Evolutionary conservation across 2,113 vertebrate species (phyloP).

Genomic region (Fulica atra): DNA sequence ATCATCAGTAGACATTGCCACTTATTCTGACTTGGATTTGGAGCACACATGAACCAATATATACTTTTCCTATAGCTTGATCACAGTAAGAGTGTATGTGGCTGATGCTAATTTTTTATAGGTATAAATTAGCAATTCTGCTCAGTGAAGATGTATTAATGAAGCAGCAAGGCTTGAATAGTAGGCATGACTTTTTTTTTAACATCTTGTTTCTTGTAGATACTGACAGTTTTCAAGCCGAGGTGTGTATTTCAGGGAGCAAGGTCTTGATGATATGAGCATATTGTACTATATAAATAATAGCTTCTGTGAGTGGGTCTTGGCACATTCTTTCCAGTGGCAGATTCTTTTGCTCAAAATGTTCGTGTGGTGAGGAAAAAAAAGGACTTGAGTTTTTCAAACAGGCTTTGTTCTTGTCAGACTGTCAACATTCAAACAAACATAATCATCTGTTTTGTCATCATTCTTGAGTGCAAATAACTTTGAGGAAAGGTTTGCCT

Average conservation of each 20-base stretch:
- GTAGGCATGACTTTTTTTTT: neutral
- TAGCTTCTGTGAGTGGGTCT: constrained; percentile 33
- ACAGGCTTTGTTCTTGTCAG: constrained; percentile 50
- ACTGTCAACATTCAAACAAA: constrained; percentile 44
- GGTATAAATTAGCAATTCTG: constrained; percentile 35
- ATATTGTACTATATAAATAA: constrained; percentile 60
- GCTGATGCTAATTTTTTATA: neutral
- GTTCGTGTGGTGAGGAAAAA: neutral
- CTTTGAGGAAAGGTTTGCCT: neutral
- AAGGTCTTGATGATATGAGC: constrained; percentile 53
- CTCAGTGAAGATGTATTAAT: neutral
- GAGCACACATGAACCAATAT: neutral
- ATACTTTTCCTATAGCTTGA: neutral
- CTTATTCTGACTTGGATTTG: neutral
- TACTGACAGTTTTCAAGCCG: constrained; percentile 49
- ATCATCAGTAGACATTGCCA: neutral
- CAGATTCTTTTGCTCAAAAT: constrained; percentile 37
- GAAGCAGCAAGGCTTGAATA: neutral
- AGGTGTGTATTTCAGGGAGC: constrained; percentile 61
- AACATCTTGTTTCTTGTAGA: constrained; percentile 1
- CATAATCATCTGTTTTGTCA: constrained; percentile 25
- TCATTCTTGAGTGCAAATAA: constrained; percentile 24
- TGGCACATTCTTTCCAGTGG: constrained; percentile 20
- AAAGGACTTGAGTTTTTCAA: constrained; percentile 34
- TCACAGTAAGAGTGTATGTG: neutral